These are phyloP conservation scores for Phaethornis superciliosus DNA, from an alignment of 2,113 vertebrate genomes.

Conservation along the genomic window DNA sequence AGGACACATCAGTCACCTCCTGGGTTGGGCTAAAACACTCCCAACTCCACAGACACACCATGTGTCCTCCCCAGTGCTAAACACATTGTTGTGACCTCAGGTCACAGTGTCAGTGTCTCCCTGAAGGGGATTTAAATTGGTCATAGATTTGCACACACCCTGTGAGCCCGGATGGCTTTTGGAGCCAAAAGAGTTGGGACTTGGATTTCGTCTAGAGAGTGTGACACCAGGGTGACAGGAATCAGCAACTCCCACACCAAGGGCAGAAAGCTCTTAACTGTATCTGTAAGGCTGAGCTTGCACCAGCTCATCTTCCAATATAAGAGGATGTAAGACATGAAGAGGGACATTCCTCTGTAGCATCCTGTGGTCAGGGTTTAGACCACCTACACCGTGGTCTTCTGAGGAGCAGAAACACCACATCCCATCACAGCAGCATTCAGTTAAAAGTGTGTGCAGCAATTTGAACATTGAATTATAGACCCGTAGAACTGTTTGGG, in stretches of 20 bases:
- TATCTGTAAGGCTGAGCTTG: fast-evolving
- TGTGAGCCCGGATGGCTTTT: not conserved
- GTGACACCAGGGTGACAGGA: not conserved
- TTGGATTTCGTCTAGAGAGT: not conserved
- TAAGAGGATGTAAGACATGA: not conserved
- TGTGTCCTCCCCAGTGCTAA: fast-evolving
- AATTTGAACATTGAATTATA: not conserved
- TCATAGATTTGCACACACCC: not conserved
- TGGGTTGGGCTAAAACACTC: fast-evolving
- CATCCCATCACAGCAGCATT: fast-evolving
- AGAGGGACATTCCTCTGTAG: not conserved
- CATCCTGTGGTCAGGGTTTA: not conserved
- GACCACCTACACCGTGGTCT: not conserved
- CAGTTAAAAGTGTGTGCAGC: fast-evolving
- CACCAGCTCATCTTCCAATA: fast-evolving
- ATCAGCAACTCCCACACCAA: not conserved
- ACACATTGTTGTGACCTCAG: not conserved
- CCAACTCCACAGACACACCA: fast-evolving
- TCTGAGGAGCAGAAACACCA: fast-evolving
- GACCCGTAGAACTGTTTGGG: too few relatives aligned
- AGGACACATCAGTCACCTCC: not conserved
- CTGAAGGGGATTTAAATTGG: not conserved
- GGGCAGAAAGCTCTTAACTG: not conserved
- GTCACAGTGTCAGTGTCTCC: not conserved
- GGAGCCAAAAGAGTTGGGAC: not conserved